Evolutionary conservation across 2,797 vertebrate species (phyloP), one percentile per base, ranked within the genome.

Genomic region (Cygnus olor): DNA sequence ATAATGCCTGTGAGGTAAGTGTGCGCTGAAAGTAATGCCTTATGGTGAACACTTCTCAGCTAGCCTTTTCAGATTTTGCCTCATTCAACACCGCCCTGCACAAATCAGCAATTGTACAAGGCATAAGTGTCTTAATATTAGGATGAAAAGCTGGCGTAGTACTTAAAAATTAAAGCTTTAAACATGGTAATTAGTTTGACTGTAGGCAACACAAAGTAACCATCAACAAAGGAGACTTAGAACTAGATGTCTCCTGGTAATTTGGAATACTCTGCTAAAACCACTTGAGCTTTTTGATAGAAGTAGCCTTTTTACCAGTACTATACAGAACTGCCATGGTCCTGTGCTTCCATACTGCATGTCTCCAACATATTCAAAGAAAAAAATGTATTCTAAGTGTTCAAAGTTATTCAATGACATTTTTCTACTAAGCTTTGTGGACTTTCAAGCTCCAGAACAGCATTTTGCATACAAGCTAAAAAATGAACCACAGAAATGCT

Each of bases 121-220:
- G 54, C 11, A 2, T 18, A 82, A 80, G 20, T 51, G 47, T 58
- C 71, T 32, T 63, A 84, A 19, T 42, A 47, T 45, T 14, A 70
- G 32, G 60, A 70, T 49, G 56, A 94, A 72, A 88, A 88, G 51
- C 42, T 14, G 6, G 51, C 13, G 21, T 2, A 32, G 40, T 7
- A 90, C 14, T 86, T 42, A 90, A 53, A 53, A 89, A 94, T 92
- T 58, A 84, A 60, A 57, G 58, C 63, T 91, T 70, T 81, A 53
- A 54, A n/a, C 10, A 1, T 10, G 40, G 70, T 42, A 44, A 72
- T 51, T 42, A 79, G 7, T 57, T 79, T 77, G 89, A 80, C 58
- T 85, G 82, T 73, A 90, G 47, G 70, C 69, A 70, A 91, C 38
- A 82, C 44, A 81, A 85, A 27, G 38, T 47, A 85, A 64, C 42